These are phyloP conservation scores for Drosophila lacertosa DNA, from an alignment of 1,140 invertebrate species.

Conservation along the genomic window DNA sequence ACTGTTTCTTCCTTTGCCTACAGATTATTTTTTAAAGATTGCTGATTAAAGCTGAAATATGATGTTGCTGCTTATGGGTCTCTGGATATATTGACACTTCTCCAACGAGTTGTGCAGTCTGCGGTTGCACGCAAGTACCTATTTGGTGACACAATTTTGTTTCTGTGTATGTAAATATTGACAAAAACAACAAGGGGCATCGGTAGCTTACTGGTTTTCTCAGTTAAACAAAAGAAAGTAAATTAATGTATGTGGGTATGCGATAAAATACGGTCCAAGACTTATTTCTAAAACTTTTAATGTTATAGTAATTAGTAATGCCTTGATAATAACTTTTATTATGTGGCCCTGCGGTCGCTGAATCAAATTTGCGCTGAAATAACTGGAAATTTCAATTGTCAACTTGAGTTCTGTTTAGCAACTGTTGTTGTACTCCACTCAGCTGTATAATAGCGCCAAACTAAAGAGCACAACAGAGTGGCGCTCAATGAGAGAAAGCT, in stretches of 20 bases:
- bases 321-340: conserved; percentile 3
- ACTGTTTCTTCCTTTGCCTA: not conserved
- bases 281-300: not conserved
- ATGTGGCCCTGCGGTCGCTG: not conserved
- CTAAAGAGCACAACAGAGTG: not conserved
- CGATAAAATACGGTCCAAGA: not conserved
- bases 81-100: not conserved
- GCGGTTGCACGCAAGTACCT: not conserved
- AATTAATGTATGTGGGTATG: not conserved
- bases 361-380: not conserved
- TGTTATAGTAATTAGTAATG: not conserved
- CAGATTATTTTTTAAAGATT: not conserved
- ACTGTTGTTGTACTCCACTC: not conserved
- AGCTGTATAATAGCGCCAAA: conserved; percentile 21
- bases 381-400: not conserved
- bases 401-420: not conserved
- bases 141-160: conserved; percentile 30
- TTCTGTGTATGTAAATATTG: conserved; percentile 24
- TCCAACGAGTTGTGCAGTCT: not conserved
- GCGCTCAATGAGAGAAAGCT: conserved; percentile 14
- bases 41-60: conserved; percentile 17
- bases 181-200: conserved; percentile 9
- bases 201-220: conserved; percentile 7
- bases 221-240: not conserved
- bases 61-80: not conserved